Evolutionary conservation across 2,888 invertebrate species (phyloP), one percentile per base, ranked within the genome.

Genomic region (Biston stratarius): DNA sequence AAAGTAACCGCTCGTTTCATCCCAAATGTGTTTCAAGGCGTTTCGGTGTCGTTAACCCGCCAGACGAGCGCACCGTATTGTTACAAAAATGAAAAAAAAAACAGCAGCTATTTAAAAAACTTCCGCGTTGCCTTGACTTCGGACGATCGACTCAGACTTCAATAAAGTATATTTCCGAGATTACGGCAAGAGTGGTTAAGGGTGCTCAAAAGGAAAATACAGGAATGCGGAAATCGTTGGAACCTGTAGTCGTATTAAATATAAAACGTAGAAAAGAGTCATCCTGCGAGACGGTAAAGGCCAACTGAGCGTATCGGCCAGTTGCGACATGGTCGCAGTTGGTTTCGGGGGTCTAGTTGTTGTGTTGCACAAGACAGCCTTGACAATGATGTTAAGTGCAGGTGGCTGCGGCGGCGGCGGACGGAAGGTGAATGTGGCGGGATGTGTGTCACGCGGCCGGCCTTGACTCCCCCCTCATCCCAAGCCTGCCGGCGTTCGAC

Each of bases 351-450:
- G 78, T 74, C 72, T 77, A 80, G 84, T 80, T 76, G 73, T 79
- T 77, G 73, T 79, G 80, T 91, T 88, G 90, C 90, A 89, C 88
- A 92, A 92, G 83, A 73, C 81, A 91, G 88, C 93, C 93, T 92
- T 93, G 93, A 87, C 93, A 92, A 84, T 92, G 90, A 86, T 82
- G 86, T 83, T 81, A 82, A 83, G 60, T 68, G 83, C 87, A 85
- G 83, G 83, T 85, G 86, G 78, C 82, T 86, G 78, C 74, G 77
- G 77, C 78, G 82, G 77, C 78, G 81, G 82, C 86, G 86, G 89
- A 84, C 90, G 88, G 88, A 89, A 91, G 91, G 92, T 92, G 92
- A 92, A 90, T 91, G 90, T 88, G 84, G 88, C 85, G 88, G 89
- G 89, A 91, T 91, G 88, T 90, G 74, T 88, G 90, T 89, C 90